Conservation (phyloP, 37 sponge, comb jelly and placozoan genomes). For the Geodia barretti region DNA sequence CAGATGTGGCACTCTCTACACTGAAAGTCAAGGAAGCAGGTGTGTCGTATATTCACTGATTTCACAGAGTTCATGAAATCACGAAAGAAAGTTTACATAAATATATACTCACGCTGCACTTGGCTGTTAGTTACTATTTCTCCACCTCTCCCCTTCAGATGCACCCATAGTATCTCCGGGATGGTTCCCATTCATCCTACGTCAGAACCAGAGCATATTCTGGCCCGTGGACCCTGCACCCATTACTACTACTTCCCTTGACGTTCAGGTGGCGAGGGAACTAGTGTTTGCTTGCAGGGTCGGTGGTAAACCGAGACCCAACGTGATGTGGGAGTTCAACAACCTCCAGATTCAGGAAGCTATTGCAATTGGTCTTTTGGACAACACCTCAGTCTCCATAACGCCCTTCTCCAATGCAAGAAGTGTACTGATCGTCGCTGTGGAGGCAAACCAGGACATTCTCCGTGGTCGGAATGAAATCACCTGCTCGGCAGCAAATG, state of each 20-base stretch:
- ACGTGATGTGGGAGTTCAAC: conserved; percentile 6
- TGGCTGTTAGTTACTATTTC: too few species aligned
- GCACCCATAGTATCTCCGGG: not conserved
- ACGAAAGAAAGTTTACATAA: too few species aligned
- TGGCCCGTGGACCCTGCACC: not conserved
- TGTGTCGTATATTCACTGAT: too few species aligned
- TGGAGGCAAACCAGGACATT: not conserved
- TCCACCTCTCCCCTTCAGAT: too few species aligned
- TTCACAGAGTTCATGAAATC: too few species aligned
- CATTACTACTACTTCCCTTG: not conserved
- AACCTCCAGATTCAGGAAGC: not conserved
- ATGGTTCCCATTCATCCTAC: not conserved
- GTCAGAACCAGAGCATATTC: not conserved
- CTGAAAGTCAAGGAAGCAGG: not conserved
- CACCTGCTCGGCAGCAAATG: not conserved
- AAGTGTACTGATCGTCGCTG: not conserved
- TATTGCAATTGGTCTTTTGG: not conserved
- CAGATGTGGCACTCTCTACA: not conserved
- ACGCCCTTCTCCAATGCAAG: not conserved
- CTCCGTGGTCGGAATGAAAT: not conserved
- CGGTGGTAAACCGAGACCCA: conserved; percentile 6
- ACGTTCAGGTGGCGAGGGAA: not conserved
- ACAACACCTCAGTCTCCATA: not conserved
- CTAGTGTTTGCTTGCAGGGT: not conserved
- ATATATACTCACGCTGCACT: too few species aligned